Evolutionary conservation across 2,797 vertebrate genomes (phyloP), one percentile per base, ranked within the genome.

Genomic region (Cercopithecus hamlyni): DNA sequence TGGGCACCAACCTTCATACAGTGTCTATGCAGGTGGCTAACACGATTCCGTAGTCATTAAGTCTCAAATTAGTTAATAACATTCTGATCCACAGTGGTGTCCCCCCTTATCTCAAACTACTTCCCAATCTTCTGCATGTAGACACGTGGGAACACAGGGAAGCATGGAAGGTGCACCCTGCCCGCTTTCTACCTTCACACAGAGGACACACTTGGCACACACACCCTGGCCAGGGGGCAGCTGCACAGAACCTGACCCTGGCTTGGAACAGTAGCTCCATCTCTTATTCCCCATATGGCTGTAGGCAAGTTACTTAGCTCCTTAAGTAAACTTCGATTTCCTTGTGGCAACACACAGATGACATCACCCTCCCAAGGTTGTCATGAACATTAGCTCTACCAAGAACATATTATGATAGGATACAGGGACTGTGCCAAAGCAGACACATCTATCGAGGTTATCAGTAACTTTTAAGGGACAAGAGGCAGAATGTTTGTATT

Each of bases 31-130:
- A 0, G 5, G 52, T 22, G 12, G 77, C 83, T 61, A 24, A 27
- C 1, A 33, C 6, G n/a, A 1, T 1, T 58, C 36, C 1, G 2
- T 2, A 48, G n/a, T 19, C 30, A 2, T 0, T 5, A 4, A 19
- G 22, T 7, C 72, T 64, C 43, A 10, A n/a, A n/a, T 36, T 4
- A 24, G 33, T 26, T 8, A 9, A 20, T 0, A 33, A 80, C 33
- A 55, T 9, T 24, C 39, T 36, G 48, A 39, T 24, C 39, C 33
- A 26, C 13, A n/a, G 55, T 33, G 5, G 12, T 4, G 36, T 33
- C 55, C 7, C 15, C n/a, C n/a, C 43, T 50, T 26, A n/a, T 80
- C 76, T 79, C 48, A 85, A 50, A 10, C 27, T 52, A 26, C 75
- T 17, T 61, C 58, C 55, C 41, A 79, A 1, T 15, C 75, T 57